Percentiles rank a stretch among this genome's conserved stretches.
These are phyloP conservation scores for Erebia epiphron DNA, from an alignment of 2,888 invertebrate species.

Conservation along the genomic window DNA sequence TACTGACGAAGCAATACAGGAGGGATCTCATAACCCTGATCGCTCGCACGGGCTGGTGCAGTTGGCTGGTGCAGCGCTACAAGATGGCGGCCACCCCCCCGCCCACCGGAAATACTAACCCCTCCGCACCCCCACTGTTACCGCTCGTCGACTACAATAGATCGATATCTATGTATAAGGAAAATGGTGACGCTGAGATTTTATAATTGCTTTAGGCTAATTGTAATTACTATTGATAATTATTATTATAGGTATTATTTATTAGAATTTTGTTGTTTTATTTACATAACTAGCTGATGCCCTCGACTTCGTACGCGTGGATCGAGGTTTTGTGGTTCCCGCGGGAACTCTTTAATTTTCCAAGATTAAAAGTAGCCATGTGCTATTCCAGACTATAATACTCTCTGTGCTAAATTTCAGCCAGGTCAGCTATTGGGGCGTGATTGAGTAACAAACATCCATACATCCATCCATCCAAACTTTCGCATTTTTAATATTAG, in stretches of 20 bases:
- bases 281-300: no score
- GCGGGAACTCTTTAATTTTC: no score
- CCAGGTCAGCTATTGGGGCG: no score
- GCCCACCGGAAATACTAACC: slow-evolving; percentile 71
- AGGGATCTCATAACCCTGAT: slow-evolving; percentile 87
- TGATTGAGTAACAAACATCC: no score
- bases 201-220: slow-evolving; percentile 56
- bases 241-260: slow-evolving; percentile 56
- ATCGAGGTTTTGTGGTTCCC: no score
- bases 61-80: slow-evolving; percentile 70
- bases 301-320: no score
- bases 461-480: no score
- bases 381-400: no score
- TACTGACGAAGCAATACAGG: slow-evolving; percentile 93
- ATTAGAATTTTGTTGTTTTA: slow-evolving; percentile 55
- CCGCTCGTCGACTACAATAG: slow-evolving; percentile 69
- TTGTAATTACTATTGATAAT: slow-evolving; percentile 57
- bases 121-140: slow-evolving; percentile 62
- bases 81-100: slow-evolving; percentile 72
- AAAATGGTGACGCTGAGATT: slow-evolving; percentile 59
- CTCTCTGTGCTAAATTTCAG: no score
- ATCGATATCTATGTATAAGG: slow-evolving; percentile 62
- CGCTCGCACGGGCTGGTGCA: slow-evolving; percentile 82
- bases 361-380: no score
- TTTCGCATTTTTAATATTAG: no score